These are phyloP conservation scores for Antennarius maculatus DNA, from an alignment of 2,797 vertebrate species.

Conservation along the genomic window DNA sequence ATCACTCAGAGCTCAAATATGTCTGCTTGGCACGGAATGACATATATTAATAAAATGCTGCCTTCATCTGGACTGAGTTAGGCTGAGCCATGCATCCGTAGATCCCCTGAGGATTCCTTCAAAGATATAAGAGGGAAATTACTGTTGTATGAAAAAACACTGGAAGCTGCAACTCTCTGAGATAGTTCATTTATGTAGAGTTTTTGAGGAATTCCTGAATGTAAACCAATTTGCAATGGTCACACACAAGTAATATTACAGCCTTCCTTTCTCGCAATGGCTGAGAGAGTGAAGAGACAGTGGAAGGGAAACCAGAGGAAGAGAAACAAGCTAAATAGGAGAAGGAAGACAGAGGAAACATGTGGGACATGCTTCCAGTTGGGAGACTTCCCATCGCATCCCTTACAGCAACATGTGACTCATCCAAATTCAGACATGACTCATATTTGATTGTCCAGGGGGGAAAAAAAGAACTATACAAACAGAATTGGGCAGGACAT, in stretches of 20 bases:
- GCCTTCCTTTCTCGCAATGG: slow-evolving; percentile 65
- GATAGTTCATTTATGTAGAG: background rate
- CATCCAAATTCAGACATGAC: slow-evolving; percentile 24
- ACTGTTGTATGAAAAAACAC: slow-evolving; percentile 2
- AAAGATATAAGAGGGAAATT: too few species aligned
- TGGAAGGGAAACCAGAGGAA: slow-evolving; percentile 25
- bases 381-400: slow-evolving; percentile 41
- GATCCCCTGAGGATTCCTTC: too few species aligned
- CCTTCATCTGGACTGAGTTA: slow-evolving; percentile 1
- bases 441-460: slow-evolving; percentile 30
- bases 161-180: background rate
- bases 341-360: slow-evolving; percentile 45
- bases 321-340: slow-evolving; percentile 13
- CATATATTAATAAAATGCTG: slow-evolving; percentile 2
- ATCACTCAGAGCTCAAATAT: background rate
- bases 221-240: slow-evolving; percentile 32
- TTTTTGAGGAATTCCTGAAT: slow-evolving; percentile 31
- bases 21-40: background rate
- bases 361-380: slow-evolving; percentile 33
- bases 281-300: slow-evolving; percentile 31
- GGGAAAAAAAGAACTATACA: background rate
- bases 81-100: too few species aligned
- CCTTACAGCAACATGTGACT: slow-evolving; percentile 32
- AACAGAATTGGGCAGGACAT: slow-evolving; percentile 17
- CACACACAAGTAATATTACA: slow-evolving; percentile 51